Base-by-base conservation (phyloP, 2,113 vertebrate species). In the Limanda limanda region DNA sequence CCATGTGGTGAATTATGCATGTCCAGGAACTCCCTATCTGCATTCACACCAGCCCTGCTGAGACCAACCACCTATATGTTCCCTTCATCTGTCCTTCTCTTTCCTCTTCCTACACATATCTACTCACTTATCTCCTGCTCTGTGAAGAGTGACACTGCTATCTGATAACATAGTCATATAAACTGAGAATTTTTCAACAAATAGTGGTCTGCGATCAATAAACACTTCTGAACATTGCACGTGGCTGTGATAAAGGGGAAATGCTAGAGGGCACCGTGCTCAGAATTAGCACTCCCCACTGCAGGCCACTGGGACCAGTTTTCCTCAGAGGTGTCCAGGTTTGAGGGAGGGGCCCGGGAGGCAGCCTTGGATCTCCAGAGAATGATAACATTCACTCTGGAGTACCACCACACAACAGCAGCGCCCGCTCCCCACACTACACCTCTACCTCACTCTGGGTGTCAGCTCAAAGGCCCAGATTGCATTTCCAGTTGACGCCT, bases 1-100 rank as follows among this genome's bases (percentile, higher is more conserved):
- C 90, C 87, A 76, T 87, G 83, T 91, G 88, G 89, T 94, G 90
- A 93, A 94, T 94, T 92, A 93, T 94, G 92, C 90, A 93, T 93
- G 92, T 92, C 91, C 87, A 91, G 89, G 84, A 91, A 88, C 86
- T 89, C 90, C 89, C 89, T 86, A 90, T 93, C 91, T 93, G 85
- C 91, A 94, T 92, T 90, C 90, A 84, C 89, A 83, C 88, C 81
- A 82, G 78, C 81, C 87, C 82, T 86, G 83, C 85, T 47, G 79
- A 90, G 81, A 88, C 86, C 87, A 81, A 74, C 87, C 88, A 90
- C 86, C 83, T 89, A 87, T 86, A 87, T 40, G 71, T 90, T 90
- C 72, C 69, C 66, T 79, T 78, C 71, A 13, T 78, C 55, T 54
- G 76, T 76, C 85, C 79, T 83, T 86, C 60, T 74, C 82, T 48